phyloP scores from a whole-genome alignment of 2,888 invertebrate species.

The Pristionchus fissidentatus region DNA sequence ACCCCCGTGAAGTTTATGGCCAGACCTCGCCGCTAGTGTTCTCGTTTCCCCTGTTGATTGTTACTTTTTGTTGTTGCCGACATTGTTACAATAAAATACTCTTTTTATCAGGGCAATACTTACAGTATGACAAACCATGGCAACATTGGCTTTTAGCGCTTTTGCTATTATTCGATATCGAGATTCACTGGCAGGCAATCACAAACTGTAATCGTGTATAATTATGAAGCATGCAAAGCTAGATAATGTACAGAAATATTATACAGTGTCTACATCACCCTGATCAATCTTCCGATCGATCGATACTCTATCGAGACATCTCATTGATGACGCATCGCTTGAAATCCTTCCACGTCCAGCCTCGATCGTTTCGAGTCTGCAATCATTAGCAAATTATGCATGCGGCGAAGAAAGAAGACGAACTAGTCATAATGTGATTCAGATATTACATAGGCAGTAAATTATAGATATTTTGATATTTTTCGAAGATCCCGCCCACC shows the following conservation, averaged over 20 bases:
- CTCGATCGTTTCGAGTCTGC: constrained; percentile 60
- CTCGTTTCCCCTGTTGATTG: neutral
- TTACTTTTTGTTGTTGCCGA: neutral
- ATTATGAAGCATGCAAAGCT: neutral
- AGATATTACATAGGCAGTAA: too few species aligned
- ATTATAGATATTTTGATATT: too few species aligned
- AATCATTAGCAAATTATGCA: neutral
- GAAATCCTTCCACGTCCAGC: constrained; percentile 68
- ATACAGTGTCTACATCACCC: neutral
- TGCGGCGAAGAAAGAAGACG: neutral
- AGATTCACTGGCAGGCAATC: too few species aligned
- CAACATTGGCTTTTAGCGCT: neutral
- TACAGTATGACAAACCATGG: neutral
- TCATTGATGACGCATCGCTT: constrained; percentile 70
- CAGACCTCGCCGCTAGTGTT: too few species aligned
- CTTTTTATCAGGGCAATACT: neutral
- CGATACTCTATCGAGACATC: constrained; percentile 53
- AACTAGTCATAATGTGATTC: too few species aligned
- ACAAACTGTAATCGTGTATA: neutral
- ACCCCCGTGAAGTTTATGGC: neutral
- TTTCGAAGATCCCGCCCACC: too few species aligned
- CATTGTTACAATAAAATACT: neutral
- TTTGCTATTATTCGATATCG: neutral
- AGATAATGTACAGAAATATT: constrained; percentile 5
- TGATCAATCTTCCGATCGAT: neutral